phyloP scores from a whole-genome alignment of 2,113 vertebrate genomes.

The Lipotes vexillifer region DNA sequence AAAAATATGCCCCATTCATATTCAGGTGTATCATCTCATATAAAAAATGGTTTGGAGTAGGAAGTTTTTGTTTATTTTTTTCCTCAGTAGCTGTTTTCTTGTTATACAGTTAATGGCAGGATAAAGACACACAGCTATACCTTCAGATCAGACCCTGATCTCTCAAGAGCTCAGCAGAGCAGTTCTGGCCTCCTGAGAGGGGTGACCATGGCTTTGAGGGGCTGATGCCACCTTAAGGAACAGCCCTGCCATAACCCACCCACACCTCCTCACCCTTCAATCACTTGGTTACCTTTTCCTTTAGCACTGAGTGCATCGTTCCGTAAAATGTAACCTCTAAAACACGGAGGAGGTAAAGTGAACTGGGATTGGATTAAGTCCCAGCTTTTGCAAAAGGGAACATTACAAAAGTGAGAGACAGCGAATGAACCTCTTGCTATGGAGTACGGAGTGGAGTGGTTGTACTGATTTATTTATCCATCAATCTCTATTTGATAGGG shows the following conservation, averaged over 20 bases:
- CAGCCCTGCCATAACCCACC: fast-evolving
- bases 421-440: background rate
- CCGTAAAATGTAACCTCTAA: background rate
- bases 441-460: background rate
- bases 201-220: fast-evolving
- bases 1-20: background rate
- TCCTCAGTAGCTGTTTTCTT: background rate
- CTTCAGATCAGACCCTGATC: background rate
- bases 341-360: background rate
- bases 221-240: background rate
- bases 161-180: background rate
- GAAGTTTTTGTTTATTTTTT: background rate
- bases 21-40: background rate
- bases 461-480: background rate
- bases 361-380: background rate
- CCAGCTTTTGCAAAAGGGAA: background rate
- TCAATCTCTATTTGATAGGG: background rate
- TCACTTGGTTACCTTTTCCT: background rate
- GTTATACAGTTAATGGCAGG: background rate
- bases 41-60: background rate
- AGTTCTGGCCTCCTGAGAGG: too few relatives aligned
- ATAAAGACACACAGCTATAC: background rate
- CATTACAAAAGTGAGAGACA: background rate
- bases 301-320: background rate
- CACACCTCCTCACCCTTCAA: background rate